phyloP scores from a whole-genome alignment of 2,888 invertebrate genomes.

The Nomada ferruginata region DNA sequence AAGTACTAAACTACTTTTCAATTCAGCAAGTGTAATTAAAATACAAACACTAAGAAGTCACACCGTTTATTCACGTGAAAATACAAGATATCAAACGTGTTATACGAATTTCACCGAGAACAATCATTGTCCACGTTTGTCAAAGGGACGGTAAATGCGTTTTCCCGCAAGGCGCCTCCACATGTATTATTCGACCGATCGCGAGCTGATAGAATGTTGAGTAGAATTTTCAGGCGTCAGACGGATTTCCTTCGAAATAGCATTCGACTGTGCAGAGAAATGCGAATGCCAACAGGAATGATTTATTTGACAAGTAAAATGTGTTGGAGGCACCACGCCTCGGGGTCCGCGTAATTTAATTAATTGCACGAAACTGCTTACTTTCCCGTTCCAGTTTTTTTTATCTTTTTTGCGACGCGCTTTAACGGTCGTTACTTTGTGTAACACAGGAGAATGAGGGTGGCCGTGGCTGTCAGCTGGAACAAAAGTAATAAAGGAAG shows the following conservation, averaged over 20 bases:
- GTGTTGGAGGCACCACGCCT: not conserved
- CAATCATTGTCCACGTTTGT: not conserved
- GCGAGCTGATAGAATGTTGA: not conserved
- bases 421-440: constrained; percentile 33
- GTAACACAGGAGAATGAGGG: not conserved
- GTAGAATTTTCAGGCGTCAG: not conserved
- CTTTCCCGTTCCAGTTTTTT: not conserved
- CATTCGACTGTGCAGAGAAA: not conserved
- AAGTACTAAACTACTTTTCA: too few relatives aligned
- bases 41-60: too few relatives aligned
- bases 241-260: not conserved
- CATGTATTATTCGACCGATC: not conserved
- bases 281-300: constrained; percentile 12
- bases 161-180: not conserved
- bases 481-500: constrained; percentile 25
- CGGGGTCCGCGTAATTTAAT: constrained; percentile 21
- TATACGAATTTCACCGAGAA: too few relatives aligned
- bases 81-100: too few relatives aligned
- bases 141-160: not conserved
- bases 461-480: constrained; percentile 16
- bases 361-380: constrained; percentile 23
- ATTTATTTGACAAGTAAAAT: constrained; percentile 33
- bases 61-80: too few relatives aligned
- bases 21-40: too few relatives aligned
- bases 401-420: not conserved